Evolutionary conservation across 1,140 invertebrate genomes (phyloP).

Genomic region (Brachionus angularis): DNA sequence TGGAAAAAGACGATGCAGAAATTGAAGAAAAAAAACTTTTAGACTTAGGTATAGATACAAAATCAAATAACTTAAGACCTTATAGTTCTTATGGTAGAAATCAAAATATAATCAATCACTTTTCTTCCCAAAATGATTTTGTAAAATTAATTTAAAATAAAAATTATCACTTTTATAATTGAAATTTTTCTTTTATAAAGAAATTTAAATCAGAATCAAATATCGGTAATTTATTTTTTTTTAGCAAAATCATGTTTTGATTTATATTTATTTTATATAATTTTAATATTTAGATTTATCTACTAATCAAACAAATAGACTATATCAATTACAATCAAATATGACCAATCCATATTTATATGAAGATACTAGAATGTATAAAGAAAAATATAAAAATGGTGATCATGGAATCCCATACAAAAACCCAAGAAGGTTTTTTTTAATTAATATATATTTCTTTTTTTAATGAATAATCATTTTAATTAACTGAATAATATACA

Average conservation of each 20-base stretch:
- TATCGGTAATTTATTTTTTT: not conserved
- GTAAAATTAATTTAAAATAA: not conserved
- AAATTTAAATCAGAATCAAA: slow-evolving; percentile 12
- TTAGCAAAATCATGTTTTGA: not conserved
- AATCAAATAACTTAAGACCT: not conserved
- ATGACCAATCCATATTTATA: slow-evolving; percentile 20
- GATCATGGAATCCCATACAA: slow-evolving; percentile 29
- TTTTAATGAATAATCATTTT: not conserved
- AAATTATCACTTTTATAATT: not conserved
- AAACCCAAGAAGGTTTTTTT: slow-evolving; percentile 16
- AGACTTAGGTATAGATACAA: slow-evolving; percentile 6
- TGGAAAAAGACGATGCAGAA: not conserved
- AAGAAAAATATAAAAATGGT: slow-evolving; percentile 37
- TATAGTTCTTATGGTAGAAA: too few species aligned
- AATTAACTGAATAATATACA: not conserved
- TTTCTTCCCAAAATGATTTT: slow-evolving; percentile 1
- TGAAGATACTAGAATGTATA: slow-evolving; percentile 42
- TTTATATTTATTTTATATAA: not conserved
- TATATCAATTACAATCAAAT: slow-evolving; percentile 15
- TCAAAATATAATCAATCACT: slow-evolving; percentile 28
- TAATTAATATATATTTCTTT: not conserved
- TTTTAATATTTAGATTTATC: not conserved
- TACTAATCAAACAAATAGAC: not conserved
- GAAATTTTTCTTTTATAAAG: not conserved
- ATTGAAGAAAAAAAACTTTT: slow-evolving; percentile 11